Evolutionary conservation across 1,140 invertebrate genomes (phyloP), one percentile per base, ranked within the genome.

Genomic region (Streblospio benedicti): DNA sequence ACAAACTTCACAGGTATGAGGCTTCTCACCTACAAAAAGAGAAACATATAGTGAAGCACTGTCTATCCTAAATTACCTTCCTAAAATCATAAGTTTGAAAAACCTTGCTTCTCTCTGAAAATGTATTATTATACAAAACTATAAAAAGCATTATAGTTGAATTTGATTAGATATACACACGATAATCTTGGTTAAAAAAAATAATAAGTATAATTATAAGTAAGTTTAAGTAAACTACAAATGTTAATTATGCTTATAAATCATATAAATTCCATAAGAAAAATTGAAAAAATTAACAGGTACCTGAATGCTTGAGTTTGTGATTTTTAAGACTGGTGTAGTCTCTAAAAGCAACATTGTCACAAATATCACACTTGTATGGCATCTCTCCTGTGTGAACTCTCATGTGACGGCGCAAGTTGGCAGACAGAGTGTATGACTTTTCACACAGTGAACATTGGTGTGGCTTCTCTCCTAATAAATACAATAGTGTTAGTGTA

Each of bases 301-400:
- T 52, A 52, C 50, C 50, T 23, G 50, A 28, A 27, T 52, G 50
- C 18, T 52, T 52, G 14, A 52, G 50, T 6, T 28, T 18, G 27
- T 52, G 50, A 23, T 28, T 23, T 18, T 52, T 52, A 6, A 52
- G 50, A 30, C 50, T 52, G 5, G 50, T 28, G 23, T 28, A 30
- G 27, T 52, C 50, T 4, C 50, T n/a, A 30, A 23, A 52, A n/a
- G 16, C 31, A 5, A 30, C 27, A 27, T 52, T 30, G 18, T 30
- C 25, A 4, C 14, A n/a, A 38, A 9, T 9, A 4, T 52, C 31
- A 27, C 50, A 52, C 16, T 14, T 30, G 28, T 51, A 59, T 18
- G 57, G 57, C 44, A 52, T 51, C 28, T 51, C 57, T 9, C 44
- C 25, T 18, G 44, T 59, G 45, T 59, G 57, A 28, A 59, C 44